Evolutionary conservation across 2,113 vertebrate genomes (phyloP), one percentile per base, ranked within the genome.

Genomic region (Apteryx owenii): DNA sequence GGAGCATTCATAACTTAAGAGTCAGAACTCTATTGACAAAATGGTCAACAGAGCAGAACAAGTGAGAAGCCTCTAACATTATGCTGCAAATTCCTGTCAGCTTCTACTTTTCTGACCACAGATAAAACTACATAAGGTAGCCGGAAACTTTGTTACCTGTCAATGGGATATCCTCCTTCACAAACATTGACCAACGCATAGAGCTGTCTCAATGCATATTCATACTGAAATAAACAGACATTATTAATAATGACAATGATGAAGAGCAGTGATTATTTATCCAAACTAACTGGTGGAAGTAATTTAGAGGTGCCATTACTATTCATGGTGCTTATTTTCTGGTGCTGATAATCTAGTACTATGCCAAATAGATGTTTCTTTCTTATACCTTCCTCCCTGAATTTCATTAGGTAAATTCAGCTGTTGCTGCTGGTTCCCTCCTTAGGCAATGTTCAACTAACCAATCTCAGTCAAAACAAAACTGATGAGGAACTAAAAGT

Each of bases 131-230:
- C 5, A 33, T 2, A 3, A 33, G 2, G 2, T n/a, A 17, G 10
- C 25, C 66, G 31, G 56, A 38, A 90, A 29, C 31, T 18, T 84
- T 38, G 2, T 98, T 98, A 99, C 99, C 99, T 99, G 82, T 98
- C 97, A 31, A 95, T 62, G 5, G 98, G 83, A 71, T 99, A 99
- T 69, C 98, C 98, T 81, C 84, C 94, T 97, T 99, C 99, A 92
- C 99, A 99, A 81, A 99, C 94, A 86, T 99, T 99, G 95, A 98
- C 98, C 96, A 99, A 98, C 73, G 98, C 98, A 11, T 99, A 99
- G 78, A 99, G 95, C 46, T 99, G 98, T 93, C 99, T 98, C 96
- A 99, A 94, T 7, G 99, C 99, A 40, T 99, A 99, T 82, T 99
- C 99, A 10, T 98, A 99, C 99, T 99, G 98, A 89, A 99, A 98